phyloP scores from a whole-genome alignment of 2,888 invertebrate genomes.

The Xanthia togata region DNA sequence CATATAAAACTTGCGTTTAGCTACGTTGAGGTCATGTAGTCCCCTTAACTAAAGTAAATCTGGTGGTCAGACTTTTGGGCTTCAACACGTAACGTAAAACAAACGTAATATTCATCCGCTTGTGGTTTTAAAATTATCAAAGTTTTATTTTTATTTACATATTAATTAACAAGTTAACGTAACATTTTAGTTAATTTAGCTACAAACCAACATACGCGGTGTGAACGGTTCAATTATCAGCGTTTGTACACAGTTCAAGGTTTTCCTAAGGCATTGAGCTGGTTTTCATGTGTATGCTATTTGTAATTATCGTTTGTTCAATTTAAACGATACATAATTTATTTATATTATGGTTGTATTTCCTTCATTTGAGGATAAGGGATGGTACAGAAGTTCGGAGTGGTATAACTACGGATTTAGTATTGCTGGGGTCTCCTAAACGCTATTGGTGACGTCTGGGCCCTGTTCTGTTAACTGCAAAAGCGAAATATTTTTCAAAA shows the following conservation, averaged over 20 bases:
- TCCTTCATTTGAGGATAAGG: background rate
- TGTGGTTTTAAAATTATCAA: background rate
- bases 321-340: constrained; percentile 21
- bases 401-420: too few species aligned
- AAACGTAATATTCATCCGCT: background rate
- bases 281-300: constrained; percentile 18
- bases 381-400: background rate
- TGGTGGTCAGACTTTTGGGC: background rate
- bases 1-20: too few species aligned
- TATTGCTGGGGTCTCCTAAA: background rate
- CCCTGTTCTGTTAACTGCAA: background rate
- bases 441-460: background rate
- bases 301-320: constrained; percentile 19
- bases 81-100: background rate
- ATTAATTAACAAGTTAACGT: constrained; percentile 22
- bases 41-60: too few species aligned
- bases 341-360: constrained; percentile 7
- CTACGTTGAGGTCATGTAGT: too few species aligned
- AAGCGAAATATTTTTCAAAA: background rate
- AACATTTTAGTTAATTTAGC: constrained; percentile 19
- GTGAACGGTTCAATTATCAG: constrained; percentile 51
- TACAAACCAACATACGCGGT: constrained; percentile 1
- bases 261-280: constrained; percentile 39
- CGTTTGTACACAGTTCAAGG: constrained; percentile 45
- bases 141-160: background rate